Base-by-base conservation (phyloP, 2,113 vertebrate species). In the Phainopepla nitens region DNA sequence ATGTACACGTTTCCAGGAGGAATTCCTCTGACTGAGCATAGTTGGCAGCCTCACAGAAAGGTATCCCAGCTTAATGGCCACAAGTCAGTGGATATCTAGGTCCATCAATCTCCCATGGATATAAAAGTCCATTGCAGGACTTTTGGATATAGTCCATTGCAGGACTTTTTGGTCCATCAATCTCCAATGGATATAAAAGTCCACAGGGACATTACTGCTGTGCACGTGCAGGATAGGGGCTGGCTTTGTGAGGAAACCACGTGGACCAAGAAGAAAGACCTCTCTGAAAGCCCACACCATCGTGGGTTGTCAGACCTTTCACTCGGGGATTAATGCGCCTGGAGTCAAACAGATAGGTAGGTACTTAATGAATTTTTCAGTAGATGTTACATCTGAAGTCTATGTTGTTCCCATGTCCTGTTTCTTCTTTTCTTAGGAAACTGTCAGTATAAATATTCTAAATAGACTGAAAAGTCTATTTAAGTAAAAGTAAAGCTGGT, bases 1-100 rank as follows among this genome's bases (percentile, higher is more conserved):
- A 56, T 49, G 89, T 47, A 89, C 33, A 56, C 56, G 68, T 86
- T 83, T 95, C 87, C 93, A 96, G 81, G 81, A 96, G 90, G 73
- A 95, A 95, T 95, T 93, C 61, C n/a, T 87, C 73, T 82, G 77
- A 27, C 72, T 87, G 81, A 91, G 27, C 19, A 4, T 35, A 50
- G 76, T 0, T 87, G 73, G 73, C 65, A 89, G 73, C 28, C 65
- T 51, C 77, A 70, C 49, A 71, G 69, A 81, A 89, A 89, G 81
- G 51, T 73, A 62, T 70, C 64, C 89, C 56, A 42, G 11, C 44
- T 87, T 82, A 90, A 83, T 11, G 41, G 58, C 79, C 68, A 33
- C 50, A 36, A 94, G 51, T 71, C 87, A 71, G 57, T 36, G 44
- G 73, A 87, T 56, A 79, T 68, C 60, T 62, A 35, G 47, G 66